Evolutionary conservation across 2,797 vertebrate genomes (phyloP).

Genomic region (Pangasius krempfi): DNA sequence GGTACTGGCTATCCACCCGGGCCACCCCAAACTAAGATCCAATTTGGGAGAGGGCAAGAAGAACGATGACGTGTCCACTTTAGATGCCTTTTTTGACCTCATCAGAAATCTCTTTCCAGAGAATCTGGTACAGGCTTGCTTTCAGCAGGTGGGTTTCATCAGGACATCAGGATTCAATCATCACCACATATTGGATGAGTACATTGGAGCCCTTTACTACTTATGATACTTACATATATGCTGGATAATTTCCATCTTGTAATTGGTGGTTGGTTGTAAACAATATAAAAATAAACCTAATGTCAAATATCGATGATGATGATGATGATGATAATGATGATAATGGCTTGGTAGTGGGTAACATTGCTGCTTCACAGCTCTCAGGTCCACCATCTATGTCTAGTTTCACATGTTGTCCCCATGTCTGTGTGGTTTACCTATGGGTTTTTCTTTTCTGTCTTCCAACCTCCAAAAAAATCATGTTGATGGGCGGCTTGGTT

Average conservation of each 20-base stretch:
- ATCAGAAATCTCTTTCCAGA: conserved; percentile 97
- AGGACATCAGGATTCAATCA: neutral
- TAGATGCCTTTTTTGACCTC: conserved; percentile 95
- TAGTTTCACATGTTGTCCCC: neutral
- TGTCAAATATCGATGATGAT: too few species aligned
- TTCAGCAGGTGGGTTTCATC: conserved; percentile 86
- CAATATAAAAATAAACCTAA: neutral
- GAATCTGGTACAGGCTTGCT: conserved; percentile 97
- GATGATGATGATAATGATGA: neutral
- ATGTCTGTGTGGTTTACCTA: too few species aligned
- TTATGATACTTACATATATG: neutral
- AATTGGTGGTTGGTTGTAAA: neutral
- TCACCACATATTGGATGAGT: neutral
- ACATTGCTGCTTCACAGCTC: neutral
- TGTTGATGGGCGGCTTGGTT: neutral
- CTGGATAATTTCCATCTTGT: neutral
- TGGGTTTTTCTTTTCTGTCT: neutral
- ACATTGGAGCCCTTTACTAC: neutral
- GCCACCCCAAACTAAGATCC: conserved; percentile 92
- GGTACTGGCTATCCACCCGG: conserved; percentile 92
- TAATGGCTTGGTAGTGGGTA: neutral
- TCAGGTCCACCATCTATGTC: neutral
- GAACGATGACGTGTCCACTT: conserved; percentile 93
- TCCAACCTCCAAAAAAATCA: neutral
- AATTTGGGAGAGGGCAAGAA: conserved; percentile 92